Base-by-base conservation (phyloP, 2,888 invertebrate genomes). In the Lasioglossum malachurum region DNA sequence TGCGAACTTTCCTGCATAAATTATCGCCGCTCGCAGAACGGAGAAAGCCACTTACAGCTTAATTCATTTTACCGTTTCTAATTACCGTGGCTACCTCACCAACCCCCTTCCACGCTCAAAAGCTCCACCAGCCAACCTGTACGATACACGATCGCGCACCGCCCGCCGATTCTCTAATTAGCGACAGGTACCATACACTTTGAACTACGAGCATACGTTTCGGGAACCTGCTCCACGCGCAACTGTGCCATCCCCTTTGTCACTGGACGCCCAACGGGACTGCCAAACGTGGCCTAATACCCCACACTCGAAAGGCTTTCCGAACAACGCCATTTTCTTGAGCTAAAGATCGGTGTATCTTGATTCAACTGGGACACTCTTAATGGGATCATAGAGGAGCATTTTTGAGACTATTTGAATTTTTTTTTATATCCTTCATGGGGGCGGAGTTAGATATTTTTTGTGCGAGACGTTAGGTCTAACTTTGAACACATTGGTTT, bases 1-100 rank as follows among this genome's bases (percentile, higher is more conserved):
- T 80, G 80, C 80, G n/a, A 80, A 86, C 85, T 86, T 86, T 86
- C 85, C 73, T 86, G 76, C 73, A 86, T 84, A 84, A 84, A 84
- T 86, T 86, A 86, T 80, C 80, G 75, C 79, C 79, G 38, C 31
- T 53, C 67, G 73, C 64, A 49, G 35, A 57, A 27, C 19, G 76
- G 85, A 84, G 85, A 85, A 85, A 86, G 84, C 85, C 79, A 77
- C 84, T 84, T 77, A 80, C 79, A 41, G 79, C 85, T 86, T 86
- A 86, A 86, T 86, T 86, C 85, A 69, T 86, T 67, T 84, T 80
- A 80, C 76, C 73, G 73, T 80, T 74, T 67, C 35, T 76, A 77
- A 84, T 84, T 84, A 84, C 76, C 76, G 57, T 46, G 53, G 53
- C 53, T 53, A 53, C 57, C 44, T n/a, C 38, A 10, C 44, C 27